Base-by-base conservation (phyloP, 2,113 vertebrate genomes). In the Pomatostomus ruficeps region DNA sequence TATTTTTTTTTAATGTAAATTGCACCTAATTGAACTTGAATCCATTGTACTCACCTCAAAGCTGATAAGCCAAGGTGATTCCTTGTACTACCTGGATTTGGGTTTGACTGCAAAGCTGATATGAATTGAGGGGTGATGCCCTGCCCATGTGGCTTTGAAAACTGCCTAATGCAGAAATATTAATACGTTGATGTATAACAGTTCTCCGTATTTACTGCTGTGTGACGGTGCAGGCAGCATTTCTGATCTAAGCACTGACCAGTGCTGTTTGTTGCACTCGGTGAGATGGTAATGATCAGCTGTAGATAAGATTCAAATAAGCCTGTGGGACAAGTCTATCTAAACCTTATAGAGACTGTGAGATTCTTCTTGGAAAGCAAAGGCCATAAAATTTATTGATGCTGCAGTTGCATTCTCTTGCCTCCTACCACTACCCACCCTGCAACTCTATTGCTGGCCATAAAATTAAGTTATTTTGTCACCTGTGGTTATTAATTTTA, bases 391-490 rank as follows among this genome's bases (percentile, higher is more conserved):
- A 80, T 88, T 77, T 93, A 79, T 73, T 5, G 35, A 35, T 78
- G 74, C 49, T 89, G 92, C 74, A 76, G 70, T 70, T 78, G 77
- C 84, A 35, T 80, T 83, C 85, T 74, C 43, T 72, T 95, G 67
- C 58, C 35, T 94, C 71, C 66, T 83, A 46, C 33, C 48, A 28
- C 83, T 72, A 19, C 62, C 38, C 45, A 58, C 61, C 48, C 74
- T 48, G 43, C 76, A 89, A 76, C 54, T 92, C 62, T 88, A 54
- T 81, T 88, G 58, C 80, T 94, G 55, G 55, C 55, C 58, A 52
- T 93, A 96, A 95, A 96, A 94, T 92, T 59, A 96, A 97, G 80
- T 93, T 91, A 95, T 88, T 97, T 95, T 96, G 85, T 97, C 31
- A 22, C 90, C 68, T 93, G 48, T 87, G 85, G 84, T 91, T 96